A percentile compares a stretch with the other conserved stretches of the same genome.
Evolutionary conservation across 2,797 vertebrate species (phyloP).

Genomic region (Hyperoplus immaculatus): DNA sequence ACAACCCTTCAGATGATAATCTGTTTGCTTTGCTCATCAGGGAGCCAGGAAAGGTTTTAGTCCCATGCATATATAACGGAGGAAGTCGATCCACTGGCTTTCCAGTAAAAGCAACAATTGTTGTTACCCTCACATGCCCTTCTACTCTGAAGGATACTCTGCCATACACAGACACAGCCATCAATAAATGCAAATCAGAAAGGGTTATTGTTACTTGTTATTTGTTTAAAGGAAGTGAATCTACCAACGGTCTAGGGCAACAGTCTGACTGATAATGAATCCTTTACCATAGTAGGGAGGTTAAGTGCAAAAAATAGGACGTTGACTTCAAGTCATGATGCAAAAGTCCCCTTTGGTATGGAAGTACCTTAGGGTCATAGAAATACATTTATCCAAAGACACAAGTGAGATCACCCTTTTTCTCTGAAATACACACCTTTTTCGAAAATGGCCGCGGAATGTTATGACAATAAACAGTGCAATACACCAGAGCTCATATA

Average conservation of each 20-base stretch:
- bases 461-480: no score
- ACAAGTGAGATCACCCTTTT: no score
- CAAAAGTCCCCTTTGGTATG: no score
- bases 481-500: no score
- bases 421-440: no score
- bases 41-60: slow-evolving; percentile 3
- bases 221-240: slow-evolving; percentile 19
- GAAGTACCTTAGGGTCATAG: no score
- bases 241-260: background rate
- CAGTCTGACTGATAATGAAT: slow-evolving; percentile 31
- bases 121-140: slow-evolving; percentile 26
- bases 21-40: background rate
- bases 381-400: no score
- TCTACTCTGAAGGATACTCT: background rate
- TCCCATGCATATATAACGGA: slow-evolving; percentile 6
- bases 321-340: no score
- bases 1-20: slow-evolving; percentile 1
- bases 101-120: slow-evolving; percentile 31
- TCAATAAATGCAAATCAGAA: slow-evolving; percentile 28
- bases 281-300: no score
- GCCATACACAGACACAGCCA: background rate
- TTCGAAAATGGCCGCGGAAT: no score
- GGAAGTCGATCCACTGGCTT: slow-evolving; percentile 19
- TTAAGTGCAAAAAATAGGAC: no score
- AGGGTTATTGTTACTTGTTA: background rate